A percentile compares a stretch with the other conserved stretches of the same genome.
phyloP scores from a whole-genome alignment of 2,797 vertebrate species.

The Ctenochaetus hawaiiensis region DNA sequence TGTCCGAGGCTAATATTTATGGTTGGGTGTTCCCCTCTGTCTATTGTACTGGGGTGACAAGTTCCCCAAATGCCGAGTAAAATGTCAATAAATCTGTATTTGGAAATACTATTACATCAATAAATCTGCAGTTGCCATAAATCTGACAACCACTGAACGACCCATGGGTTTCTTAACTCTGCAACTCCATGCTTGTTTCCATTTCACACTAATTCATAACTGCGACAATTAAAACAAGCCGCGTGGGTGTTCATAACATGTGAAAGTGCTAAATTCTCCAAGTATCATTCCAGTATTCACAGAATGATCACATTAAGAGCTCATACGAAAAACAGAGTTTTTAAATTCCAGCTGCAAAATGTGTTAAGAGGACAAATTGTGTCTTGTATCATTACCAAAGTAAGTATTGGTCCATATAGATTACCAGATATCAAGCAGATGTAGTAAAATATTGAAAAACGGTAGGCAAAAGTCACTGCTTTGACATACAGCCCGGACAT shows the following conservation, averaged over 20 bases:
- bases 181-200: slow-evolving; percentile 69
- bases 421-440: slow-evolving; percentile 62
- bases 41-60: slow-evolving; percentile 82
- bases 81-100: slow-evolving; percentile 82
- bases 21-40: slow-evolving; percentile 84
- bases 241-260: slow-evolving; percentile 70
- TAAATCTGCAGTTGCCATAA: slow-evolving; percentile 77
- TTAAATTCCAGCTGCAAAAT: slow-evolving; percentile 65
- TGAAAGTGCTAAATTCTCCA: slow-evolving; percentile 67
- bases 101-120: slow-evolving; percentile 76
- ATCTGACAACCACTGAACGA: slow-evolving; percentile 66
- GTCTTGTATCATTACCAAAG: slow-evolving; percentile 59
- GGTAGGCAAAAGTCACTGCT: slow-evolving; percentile 45
- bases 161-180: slow-evolving; percentile 67
- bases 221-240: slow-evolving; percentile 72
- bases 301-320: slow-evolving; percentile 58
- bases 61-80: slow-evolving; percentile 76
- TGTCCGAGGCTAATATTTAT: slow-evolving; percentile 83
- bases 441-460: slow-evolving; percentile 62
- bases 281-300: slow-evolving; percentile 58
- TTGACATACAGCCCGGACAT: slow-evolving; percentile 64
- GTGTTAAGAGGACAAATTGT: slow-evolving; percentile 61
- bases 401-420: slow-evolving; percentile 64
- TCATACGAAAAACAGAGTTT: slow-evolving; percentile 63
- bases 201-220: slow-evolving; percentile 74